Percentiles rank a stretch among this genome's conserved stretches.
phyloP scores from a whole-genome alignment of 1,140 invertebrate species.

The Drosophila paulistorum region DNA sequence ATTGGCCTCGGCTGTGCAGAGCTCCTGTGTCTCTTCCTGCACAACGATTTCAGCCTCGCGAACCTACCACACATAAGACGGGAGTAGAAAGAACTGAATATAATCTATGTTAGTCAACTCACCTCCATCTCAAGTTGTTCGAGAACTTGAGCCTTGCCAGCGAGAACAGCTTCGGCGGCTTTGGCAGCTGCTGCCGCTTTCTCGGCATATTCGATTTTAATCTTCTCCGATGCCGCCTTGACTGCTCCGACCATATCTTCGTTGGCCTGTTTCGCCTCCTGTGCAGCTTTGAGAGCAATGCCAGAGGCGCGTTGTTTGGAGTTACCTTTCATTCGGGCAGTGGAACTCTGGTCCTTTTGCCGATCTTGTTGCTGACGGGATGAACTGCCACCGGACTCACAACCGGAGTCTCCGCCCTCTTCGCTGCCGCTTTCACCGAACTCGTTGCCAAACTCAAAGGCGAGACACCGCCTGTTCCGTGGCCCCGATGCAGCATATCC shows the following conservation, averaged over 20 bases:
- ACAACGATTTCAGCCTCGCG: slow-evolving; percentile 50
- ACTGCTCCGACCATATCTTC: slow-evolving; percentile 63
- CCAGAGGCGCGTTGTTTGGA: slow-evolving; percentile 39
- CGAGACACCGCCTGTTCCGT: slow-evolving; percentile 6
- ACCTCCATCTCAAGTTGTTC: slow-evolving; percentile 66
- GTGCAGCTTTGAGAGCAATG: slow-evolving; percentile 54
- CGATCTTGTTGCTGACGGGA: not conserved
- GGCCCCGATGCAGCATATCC: not conserved
- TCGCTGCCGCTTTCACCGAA: not conserved
- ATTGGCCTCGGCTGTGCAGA: slow-evolving; percentile 40
- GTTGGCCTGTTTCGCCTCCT: slow-evolving; percentile 62
- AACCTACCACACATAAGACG: not conserved
- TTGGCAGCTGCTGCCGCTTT: slow-evolving; percentile 56
- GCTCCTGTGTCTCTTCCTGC: slow-evolving; percentile 51
- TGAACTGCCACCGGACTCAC: not conserved
- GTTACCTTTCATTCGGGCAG: not conserved
- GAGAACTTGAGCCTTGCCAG: slow-evolving; percentile 46
- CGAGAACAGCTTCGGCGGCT: slow-evolving; percentile 58
- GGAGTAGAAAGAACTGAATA: not conserved
- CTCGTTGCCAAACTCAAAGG: not conserved
- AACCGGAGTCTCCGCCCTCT: not conserved
- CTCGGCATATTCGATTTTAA: slow-evolving; percentile 62
- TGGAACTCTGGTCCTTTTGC: not conserved
- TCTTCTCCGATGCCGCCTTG: slow-evolving; percentile 47
- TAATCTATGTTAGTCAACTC: not conserved